phyloP scores from a whole-genome alignment of 2,113 vertebrate species.

The Bettongia penicillata region DNA sequence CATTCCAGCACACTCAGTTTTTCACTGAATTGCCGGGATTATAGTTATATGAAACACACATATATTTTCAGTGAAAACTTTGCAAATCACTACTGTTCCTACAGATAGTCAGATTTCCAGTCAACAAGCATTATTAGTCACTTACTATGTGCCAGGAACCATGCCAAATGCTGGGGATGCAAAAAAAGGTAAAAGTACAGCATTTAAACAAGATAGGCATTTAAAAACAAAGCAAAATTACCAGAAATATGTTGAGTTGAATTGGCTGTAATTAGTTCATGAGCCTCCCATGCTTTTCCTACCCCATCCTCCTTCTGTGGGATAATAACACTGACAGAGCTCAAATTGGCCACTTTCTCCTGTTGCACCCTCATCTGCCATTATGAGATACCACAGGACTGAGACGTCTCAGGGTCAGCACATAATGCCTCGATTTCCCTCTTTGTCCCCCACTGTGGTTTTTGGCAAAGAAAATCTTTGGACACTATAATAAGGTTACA shows the following conservation, averaged over 20 bases:
- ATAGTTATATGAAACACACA: background rate
- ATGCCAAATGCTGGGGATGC: background rate
- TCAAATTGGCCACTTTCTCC: background rate
- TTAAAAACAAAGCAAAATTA: background rate
- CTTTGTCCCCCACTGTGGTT: background rate
- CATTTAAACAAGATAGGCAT: background rate
- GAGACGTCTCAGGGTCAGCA: background rate
- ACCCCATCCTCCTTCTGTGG: background rate
- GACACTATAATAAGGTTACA: constrained; percentile 31
- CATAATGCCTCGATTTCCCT: background rate
- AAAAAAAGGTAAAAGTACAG: background rate
- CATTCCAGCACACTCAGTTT: background rate
- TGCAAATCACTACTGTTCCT: background rate
- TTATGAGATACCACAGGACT: background rate
- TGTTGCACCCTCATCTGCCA: background rate
- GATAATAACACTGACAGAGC: background rate
- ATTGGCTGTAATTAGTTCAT: background rate
- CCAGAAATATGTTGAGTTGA: background rate
- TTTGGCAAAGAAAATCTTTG: background rate
- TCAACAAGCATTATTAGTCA: background rate
- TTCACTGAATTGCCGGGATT: background rate
- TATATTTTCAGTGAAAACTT: background rate
- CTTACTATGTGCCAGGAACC: background rate
- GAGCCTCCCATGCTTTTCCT: background rate
- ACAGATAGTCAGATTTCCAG: background rate